Percentiles rank a stretch among this genome's conserved stretches.
phyloP scores from a whole-genome alignment of 2,888 invertebrate species.

The Luperina nickerlii region DNA sequence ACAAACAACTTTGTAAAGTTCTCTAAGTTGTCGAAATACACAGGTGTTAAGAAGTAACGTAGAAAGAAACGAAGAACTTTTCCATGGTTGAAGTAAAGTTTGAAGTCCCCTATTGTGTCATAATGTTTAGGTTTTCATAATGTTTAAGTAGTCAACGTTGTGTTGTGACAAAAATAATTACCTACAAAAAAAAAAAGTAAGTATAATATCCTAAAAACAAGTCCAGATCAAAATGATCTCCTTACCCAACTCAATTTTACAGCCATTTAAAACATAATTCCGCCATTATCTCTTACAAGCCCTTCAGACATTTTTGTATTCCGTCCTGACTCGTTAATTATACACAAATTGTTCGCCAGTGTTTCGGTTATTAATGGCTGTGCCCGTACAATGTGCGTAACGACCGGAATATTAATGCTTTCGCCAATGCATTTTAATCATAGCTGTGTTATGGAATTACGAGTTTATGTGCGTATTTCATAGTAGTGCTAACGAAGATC shows the following conservation, averaged over 20 bases:
- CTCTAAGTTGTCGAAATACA: neutral
- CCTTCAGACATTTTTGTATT: slow-evolving; percentile 48
- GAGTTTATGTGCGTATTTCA: slow-evolving; percentile 30
- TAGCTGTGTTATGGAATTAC: slow-evolving; percentile 56
- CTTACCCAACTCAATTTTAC: neutral
- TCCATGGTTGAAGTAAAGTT: neutral
- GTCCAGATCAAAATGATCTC: neutral
- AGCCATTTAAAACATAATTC: slow-evolving; percentile 19
- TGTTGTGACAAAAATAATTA: too few relatives aligned
- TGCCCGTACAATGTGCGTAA: slow-evolving; percentile 67
- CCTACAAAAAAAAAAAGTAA: too few relatives aligned
- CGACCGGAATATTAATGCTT: slow-evolving; percentile 70
- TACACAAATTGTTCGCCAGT: slow-evolving; percentile 55
- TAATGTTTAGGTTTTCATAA: too few relatives aligned
- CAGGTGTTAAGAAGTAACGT: neutral
- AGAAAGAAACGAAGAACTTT: neutral
- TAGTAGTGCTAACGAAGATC: slow-evolving; percentile 14
- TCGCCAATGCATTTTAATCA: slow-evolving; percentile 62
- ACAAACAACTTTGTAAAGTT: neutral
- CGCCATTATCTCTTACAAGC: slow-evolving; percentile 26
- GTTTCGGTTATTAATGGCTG: slow-evolving; percentile 59
- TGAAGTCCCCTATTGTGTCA: neutral
- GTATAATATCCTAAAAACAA: neutral
- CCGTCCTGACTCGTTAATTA: slow-evolving; percentile 45
- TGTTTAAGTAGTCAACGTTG: too few relatives aligned